Evolutionary conservation across 2,797 vertebrate genomes (phyloP).

Genomic region (Chiroxiphia lanceolata): DNA sequence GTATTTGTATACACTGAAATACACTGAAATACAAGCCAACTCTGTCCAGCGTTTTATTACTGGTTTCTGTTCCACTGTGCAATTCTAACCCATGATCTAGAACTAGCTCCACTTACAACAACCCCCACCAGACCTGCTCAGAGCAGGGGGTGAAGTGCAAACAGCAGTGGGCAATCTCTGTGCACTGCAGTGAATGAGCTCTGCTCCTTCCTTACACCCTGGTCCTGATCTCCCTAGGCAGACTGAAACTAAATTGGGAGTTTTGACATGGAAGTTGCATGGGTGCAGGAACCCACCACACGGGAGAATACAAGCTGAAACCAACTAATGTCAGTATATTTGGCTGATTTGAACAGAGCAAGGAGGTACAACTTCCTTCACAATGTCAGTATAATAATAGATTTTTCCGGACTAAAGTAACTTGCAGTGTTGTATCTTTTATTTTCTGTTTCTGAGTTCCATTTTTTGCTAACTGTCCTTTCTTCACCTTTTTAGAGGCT

Average conservation of each 20-base stretch:
- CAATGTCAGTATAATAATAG: background rate
- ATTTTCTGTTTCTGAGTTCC: background rate
- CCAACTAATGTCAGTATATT: fast-evolving
- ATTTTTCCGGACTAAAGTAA: background rate
- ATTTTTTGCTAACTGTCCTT: background rate
- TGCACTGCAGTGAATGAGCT: background rate
- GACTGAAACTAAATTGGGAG: background rate
- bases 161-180: background rate
- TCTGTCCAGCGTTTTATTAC: background rate
- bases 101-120: background rate
- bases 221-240: background rate
- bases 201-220: background rate
- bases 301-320: background rate
- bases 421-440: background rate
- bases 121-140: background rate
- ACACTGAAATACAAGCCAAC: background rate
- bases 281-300: background rate
- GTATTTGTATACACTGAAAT: background rate
- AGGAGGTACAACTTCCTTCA: background rate
- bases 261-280: fast-evolving
- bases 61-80: background rate
- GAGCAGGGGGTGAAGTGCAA: fast-evolving
- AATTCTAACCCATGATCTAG: background rate
- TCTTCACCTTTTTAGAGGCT: background rate
- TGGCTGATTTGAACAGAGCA: background rate